Evolutionary conservation across 2,113 vertebrate genomes (phyloP).

Genomic region (Felis chaus): DNA sequence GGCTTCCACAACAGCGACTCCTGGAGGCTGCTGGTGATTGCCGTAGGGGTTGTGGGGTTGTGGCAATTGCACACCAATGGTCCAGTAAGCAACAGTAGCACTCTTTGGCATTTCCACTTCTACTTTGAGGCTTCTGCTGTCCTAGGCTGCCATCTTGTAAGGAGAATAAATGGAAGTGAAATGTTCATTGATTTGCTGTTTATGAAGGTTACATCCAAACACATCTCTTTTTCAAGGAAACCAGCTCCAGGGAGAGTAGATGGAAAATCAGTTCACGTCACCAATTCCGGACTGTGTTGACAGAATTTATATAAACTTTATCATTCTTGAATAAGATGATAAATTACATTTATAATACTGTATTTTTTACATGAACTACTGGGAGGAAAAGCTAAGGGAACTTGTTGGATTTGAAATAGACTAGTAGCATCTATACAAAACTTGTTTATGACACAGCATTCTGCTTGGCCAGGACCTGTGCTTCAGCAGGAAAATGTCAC

Average conservation of each 20-base stretch:
- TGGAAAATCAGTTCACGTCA: constrained; percentile 73
- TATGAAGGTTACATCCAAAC: constrained; percentile 52
- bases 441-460: background rate
- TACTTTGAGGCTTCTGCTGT: background rate
- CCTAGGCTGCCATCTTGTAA: constrained; percentile 28
- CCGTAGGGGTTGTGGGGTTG: background rate
- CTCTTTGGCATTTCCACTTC: background rate
- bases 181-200: constrained; percentile 51
- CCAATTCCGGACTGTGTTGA: background rate
- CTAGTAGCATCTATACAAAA: background rate
- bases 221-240: constrained; percentile 68
- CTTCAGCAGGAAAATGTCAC: constrained; percentile 25
- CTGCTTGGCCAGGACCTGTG: background rate
- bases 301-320: constrained; percentile 67
- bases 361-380: constrained; percentile 55
- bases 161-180: constrained; percentile 6
- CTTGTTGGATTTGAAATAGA: constrained; percentile 37
- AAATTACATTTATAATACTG: constrained; percentile 53
- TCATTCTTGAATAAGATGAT: constrained; percentile 33
- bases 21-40: background rate
- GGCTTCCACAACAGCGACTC: background rate
- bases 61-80: background rate
- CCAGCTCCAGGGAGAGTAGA: constrained; percentile 61
- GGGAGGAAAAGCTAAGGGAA: background rate
- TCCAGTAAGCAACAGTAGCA: background rate